A percentile compares a stretch with the other conserved stretches of the same genome.
phyloP scores from a whole-genome alignment of 2,888 invertebrate species.

The Lepidochrysops patricia region DNA sequence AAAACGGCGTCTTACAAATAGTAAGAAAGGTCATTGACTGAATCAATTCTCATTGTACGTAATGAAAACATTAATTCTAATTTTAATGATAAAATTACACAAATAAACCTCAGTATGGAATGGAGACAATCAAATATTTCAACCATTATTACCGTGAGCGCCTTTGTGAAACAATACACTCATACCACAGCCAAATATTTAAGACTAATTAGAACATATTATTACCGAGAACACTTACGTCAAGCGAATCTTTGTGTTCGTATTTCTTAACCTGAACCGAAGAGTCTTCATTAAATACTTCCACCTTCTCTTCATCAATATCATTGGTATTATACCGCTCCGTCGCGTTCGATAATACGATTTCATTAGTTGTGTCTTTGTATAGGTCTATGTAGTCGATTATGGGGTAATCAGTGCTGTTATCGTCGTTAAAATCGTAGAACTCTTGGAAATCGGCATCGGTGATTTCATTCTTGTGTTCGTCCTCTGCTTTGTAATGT shows the following conservation, averaged over 20 bases:
- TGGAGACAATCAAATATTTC: background rate
- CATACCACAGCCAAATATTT: constrained; percentile 4
- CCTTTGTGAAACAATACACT: constrained; percentile 6
- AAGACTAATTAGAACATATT: background rate
- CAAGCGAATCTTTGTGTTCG: background rate
- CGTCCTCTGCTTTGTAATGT: background rate
- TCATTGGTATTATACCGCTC: constrained; percentile 16
- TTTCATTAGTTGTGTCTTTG: constrained; percentile 56
- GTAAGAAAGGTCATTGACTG: no score
- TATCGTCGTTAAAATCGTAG: constrained; percentile 38
- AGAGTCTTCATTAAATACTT: background rate
- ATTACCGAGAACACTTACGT: background rate
- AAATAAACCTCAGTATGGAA: background rate
- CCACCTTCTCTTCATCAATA: background rate
- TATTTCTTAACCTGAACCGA: background rate
- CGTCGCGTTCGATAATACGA: constrained; percentile 33
- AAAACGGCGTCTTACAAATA: background rate
- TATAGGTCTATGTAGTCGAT: constrained; percentile 56
- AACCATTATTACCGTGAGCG: background rate
- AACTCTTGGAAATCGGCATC: constrained; percentile 28
- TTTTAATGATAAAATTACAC: background rate
- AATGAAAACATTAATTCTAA: background rate
- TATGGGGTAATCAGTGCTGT: constrained; percentile 50
- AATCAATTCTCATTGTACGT: no score
- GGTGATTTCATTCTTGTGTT: constrained; percentile 34